phyloP scores from a whole-genome alignment of 30 jellyfish, hydroid and myxozoan genomes.

The Pseudorhiza aurosa region DNA sequence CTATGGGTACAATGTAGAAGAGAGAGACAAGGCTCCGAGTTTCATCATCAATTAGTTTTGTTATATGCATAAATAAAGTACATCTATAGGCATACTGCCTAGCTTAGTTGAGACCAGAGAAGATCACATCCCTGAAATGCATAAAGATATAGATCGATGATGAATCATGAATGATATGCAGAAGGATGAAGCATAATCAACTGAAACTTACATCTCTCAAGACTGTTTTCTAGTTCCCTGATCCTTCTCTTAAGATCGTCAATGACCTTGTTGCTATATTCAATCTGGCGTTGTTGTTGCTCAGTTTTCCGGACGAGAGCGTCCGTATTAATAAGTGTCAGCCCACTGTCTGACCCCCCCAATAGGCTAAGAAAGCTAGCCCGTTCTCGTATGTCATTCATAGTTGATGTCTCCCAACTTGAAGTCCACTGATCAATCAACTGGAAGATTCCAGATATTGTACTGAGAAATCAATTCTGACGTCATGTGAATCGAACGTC shows the following conservation, averaged over 20 bases:
- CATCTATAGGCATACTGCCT: not conserved
- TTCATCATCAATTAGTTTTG: too few relatives aligned
- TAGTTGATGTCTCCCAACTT: not conserved
- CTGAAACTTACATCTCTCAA: not conserved
- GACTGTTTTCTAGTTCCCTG: not conserved
- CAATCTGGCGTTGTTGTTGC: constrained; percentile 2
- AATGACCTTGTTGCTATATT: not conserved
- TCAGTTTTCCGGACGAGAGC: constrained; percentile 19
- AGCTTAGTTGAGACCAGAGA: not conserved
- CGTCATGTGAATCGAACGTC: not conserved
- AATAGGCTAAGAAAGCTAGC: not conserved
- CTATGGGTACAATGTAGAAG: too few relatives aligned
- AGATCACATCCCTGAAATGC: not conserved
- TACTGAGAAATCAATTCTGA: not conserved
- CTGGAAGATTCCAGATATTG: not conserved
- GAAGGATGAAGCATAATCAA: not conserved
- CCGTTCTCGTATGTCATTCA: not conserved
- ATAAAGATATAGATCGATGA: not conserved
- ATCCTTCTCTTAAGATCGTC: not conserved
- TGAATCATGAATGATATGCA: too few relatives aligned
- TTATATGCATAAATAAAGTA: not conserved
- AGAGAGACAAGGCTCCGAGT: too few relatives aligned
- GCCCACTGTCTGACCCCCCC: constrained; percentile 36
- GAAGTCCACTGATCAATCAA: not conserved
- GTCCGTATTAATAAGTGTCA: constrained; percentile 20